Conservation (phyloP, 2,888 invertebrate genomes). For the Eilema sororculum region DNA sequence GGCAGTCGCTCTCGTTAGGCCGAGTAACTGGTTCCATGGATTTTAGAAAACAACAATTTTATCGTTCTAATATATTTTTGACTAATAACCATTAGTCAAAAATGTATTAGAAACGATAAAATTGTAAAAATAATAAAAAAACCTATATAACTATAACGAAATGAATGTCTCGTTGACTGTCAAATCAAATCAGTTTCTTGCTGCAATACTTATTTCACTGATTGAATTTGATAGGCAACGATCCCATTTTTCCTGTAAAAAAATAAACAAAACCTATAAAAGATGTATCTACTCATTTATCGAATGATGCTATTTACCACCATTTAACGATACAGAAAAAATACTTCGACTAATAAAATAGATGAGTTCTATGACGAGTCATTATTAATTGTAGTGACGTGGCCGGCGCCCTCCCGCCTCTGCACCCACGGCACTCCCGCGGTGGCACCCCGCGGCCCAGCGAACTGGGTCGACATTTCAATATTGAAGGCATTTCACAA, state of each 20-base stretch:
- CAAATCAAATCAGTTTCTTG: too few species aligned
- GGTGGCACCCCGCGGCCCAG: slow-evolving; percentile 56
- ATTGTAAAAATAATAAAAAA: too few species aligned
- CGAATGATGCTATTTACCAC: not conserved
- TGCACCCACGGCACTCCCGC: slow-evolving; percentile 44
- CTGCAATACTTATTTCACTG: too few species aligned
- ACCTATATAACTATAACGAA: too few species aligned
- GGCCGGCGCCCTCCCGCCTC: slow-evolving; percentile 41
- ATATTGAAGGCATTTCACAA: slow-evolving; percentile 83
- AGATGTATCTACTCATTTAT: not conserved
- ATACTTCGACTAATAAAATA: slow-evolving; percentile 61
- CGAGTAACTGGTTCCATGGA: too few species aligned
- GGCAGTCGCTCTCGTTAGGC: too few species aligned
- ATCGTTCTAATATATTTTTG: too few species aligned
- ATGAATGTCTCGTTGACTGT: too few species aligned
- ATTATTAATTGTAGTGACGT: slow-evolving; percentile 73
- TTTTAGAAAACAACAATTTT: too few species aligned
- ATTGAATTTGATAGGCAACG: not conserved
- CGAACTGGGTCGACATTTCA: slow-evolving; percentile 82
- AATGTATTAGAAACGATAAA: too few species aligned
- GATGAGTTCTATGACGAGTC: slow-evolving; percentile 69
- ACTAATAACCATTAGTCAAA: too few species aligned
- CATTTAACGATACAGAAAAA: slow-evolving; percentile 10
- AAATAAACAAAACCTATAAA: not conserved
- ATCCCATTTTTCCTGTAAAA: not conserved